Evolutionary conservation across 2,797 vertebrate genomes (phyloP).

Genomic region (Argyrosomus regius): DNA sequence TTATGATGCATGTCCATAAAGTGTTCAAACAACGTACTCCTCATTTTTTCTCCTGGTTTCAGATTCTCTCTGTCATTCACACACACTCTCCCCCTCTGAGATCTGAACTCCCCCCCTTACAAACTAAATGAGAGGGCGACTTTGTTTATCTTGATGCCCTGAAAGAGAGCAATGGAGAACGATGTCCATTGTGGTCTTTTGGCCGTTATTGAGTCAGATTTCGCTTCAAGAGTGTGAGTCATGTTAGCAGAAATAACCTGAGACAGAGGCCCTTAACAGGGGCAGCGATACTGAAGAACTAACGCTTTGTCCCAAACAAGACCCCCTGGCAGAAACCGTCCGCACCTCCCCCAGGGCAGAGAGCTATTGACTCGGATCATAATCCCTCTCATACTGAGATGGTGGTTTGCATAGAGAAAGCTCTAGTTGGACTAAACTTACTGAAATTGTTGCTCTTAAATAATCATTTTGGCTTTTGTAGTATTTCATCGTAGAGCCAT

Average conservation of each 20-base stretch:
- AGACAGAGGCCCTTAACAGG: slow-evolving; percentile 66
- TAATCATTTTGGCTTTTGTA: slow-evolving; percentile 15
- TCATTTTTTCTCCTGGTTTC: neutral
- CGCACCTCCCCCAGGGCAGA: slow-evolving; percentile 51
- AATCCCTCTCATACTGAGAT: slow-evolving; percentile 42
- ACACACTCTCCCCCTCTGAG: neutral
- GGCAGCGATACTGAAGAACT: slow-evolving; percentile 69
- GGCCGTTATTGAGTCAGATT: slow-evolving; percentile 68
- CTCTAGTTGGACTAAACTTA: slow-evolving; percentile 18
- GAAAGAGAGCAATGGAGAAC: slow-evolving; percentile 57
- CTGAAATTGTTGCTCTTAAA: slow-evolving; percentile 21
- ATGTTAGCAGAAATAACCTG: slow-evolving; percentile 73
- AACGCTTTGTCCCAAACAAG: slow-evolving; percentile 62
- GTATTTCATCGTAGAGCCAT: neutral
- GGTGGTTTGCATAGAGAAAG: slow-evolving; percentile 18
- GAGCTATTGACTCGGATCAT: slow-evolving; percentile 53
- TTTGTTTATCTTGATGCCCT: slow-evolving; percentile 53
- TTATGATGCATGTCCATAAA: neutral
- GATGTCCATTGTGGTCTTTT: slow-evolving; percentile 59
- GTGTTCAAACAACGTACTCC: neutral
- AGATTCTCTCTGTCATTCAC: neutral
- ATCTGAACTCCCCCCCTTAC: slow-evolving; percentile 16
- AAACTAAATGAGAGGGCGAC: slow-evolving; percentile 48
- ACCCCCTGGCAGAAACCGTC: slow-evolving; percentile 48
- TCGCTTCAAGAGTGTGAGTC: slow-evolving; percentile 67